Conservation (phyloP, 2,797 vertebrate genomes). For the Anomalospiza imberbis region DNA sequence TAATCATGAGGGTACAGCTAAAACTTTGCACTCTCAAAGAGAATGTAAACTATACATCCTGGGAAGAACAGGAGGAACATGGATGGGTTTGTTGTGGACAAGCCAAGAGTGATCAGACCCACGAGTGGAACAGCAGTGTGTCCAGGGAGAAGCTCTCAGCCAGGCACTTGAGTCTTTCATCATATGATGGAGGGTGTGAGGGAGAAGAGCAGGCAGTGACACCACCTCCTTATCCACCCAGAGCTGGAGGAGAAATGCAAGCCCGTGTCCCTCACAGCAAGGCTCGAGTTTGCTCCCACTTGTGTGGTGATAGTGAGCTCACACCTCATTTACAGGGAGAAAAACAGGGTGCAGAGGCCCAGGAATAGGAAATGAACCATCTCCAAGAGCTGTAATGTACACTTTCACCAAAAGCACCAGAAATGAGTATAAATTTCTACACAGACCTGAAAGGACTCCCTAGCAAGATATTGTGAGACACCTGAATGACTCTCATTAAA, state of each 20-base stretch:
- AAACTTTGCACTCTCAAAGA: not conserved
- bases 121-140: rapidly evolving
- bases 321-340: not conserved
- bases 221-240: not conserved
- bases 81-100: not conserved
- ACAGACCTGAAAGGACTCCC: not conserved
- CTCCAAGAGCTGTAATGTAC: not conserved
- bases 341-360: not conserved
- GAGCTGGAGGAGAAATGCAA: not conserved
- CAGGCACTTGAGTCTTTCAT: not conserved
- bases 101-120: not conserved
- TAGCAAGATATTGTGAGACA: not conserved
- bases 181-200: rapidly evolving
- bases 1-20: not conserved
- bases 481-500: not conserved
- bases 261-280: not conserved
- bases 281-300: not conserved
- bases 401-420: not conserved
- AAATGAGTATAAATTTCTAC: not conserved
- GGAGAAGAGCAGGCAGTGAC: not conserved
- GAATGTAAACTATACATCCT: not conserved
- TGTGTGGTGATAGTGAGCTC: rapidly evolving
- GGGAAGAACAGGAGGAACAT: not conserved
- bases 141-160: not conserved
- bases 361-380: not conserved